phyloP scores from a whole-genome alignment of 1,140 invertebrate genomes.

The Papilio dardanus region DNA sequence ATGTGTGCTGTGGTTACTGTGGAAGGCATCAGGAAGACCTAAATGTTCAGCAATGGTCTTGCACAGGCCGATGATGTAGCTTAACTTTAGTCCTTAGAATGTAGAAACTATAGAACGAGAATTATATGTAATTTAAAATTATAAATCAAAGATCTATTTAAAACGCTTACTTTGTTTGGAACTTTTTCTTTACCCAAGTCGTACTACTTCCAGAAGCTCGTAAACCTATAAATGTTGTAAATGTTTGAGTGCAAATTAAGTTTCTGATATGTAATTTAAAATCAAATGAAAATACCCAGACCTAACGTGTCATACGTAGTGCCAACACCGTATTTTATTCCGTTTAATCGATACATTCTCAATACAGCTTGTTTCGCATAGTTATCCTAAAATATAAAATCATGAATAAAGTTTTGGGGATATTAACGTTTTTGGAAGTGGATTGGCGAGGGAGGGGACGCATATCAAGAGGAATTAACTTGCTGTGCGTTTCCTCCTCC shows the following conservation, averaged over 20 bases:
- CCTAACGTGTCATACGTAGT: conserved; percentile 65
- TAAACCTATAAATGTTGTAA: conserved; percentile 51
- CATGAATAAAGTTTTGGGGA: neutral
- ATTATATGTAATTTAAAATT: too few species aligned
- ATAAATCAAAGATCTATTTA: neutral
- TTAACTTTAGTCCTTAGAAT: neutral
- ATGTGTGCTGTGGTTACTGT: too few species aligned
- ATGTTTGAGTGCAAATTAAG: conserved; percentile 16
- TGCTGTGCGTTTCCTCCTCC: too few species aligned
- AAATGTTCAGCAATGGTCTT: too few species aligned
- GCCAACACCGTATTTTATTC: conserved; percentile 60
- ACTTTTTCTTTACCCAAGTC: conserved; percentile 67
- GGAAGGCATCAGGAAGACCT: too few species aligned
- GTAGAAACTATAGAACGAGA: neutral
- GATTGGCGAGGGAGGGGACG: too few species aligned
- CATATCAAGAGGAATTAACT: too few species aligned
- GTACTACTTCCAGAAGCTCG: conserved; percentile 69
- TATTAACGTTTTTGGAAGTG: too few species aligned
- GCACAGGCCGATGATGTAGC: neutral
- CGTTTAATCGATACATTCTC: conserved; percentile 59
- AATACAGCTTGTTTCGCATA: conserved; percentile 70
- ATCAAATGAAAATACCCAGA: conserved; percentile 36
- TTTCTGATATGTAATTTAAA: neutral
- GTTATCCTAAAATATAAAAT: conserved; percentile 63
- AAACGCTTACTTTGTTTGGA: conserved; percentile 59